Evolutionary conservation across 2,797 vertebrate species (phyloP).

Genomic region (Anabacerthia variegaticeps): DNA sequence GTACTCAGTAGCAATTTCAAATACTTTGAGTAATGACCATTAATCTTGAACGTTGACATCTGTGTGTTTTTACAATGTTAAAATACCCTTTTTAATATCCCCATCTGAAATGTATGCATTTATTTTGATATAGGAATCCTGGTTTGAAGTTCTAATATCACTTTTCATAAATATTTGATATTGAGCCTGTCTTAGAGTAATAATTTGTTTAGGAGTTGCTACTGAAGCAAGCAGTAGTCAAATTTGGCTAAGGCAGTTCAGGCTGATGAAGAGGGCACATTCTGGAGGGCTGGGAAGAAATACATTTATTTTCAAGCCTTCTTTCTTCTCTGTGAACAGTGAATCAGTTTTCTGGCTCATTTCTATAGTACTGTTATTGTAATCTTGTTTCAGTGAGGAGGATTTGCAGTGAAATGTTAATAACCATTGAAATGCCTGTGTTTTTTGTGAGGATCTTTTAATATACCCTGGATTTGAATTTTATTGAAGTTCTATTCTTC

Average conservation of each 20-base stretch:
- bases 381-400: neutral
- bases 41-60: neutral
- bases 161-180: neutral
- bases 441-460: neutral
- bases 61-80: fast-evolving
- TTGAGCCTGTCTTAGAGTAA: neutral
- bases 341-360: neutral
- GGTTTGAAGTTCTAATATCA: neutral
- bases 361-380: neutral
- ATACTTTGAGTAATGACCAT: neutral
- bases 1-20: neutral
- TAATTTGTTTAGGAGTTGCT: neutral
- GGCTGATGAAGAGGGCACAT: neutral
- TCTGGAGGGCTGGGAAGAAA: neutral
- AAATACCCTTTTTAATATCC: neutral
- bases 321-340: neutral
- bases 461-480: neutral
- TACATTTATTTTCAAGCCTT: neutral
- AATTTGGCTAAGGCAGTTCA: neutral
- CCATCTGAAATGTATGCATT: neutral
- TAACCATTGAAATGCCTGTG: neutral
- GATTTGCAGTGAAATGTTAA: neutral
- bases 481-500: neutral
- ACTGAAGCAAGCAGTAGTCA: neutral
- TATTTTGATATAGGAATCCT: neutral